These are phyloP conservation scores for Petrolisthes cinctipes DNA, from an alignment of 2,888 invertebrate species.

Conservation along the genomic window DNA sequence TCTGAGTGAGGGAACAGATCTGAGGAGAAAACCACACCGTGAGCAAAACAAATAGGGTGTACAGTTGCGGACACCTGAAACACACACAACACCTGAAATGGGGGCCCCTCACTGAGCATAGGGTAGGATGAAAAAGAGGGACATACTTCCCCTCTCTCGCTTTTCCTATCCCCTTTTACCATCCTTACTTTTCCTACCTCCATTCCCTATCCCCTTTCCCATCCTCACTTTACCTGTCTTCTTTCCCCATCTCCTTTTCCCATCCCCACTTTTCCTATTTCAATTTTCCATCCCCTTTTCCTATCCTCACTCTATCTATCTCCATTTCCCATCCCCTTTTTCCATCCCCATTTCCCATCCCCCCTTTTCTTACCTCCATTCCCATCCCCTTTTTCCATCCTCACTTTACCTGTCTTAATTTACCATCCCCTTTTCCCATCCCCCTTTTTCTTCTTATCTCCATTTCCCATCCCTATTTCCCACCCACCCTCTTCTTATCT, in stretches of 20 bases:
- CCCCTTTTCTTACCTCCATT: neutral
- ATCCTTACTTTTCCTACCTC: neutral
- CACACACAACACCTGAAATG: too few relatives aligned
- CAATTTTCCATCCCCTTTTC: neutral
- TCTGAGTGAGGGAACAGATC: slow-evolving; percentile 53
- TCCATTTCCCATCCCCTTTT: neutral
- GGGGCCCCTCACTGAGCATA: too few relatives aligned
- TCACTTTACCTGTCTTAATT: neutral
- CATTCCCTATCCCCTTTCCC: neutral
- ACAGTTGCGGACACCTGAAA: too few relatives aligned
- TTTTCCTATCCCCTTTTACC: neutral
- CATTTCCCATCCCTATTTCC: neutral
- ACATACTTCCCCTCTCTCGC: too few relatives aligned
- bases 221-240: neutral
- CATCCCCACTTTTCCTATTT: neutral
- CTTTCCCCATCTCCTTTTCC: neutral
- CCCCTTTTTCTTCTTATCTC: neutral
- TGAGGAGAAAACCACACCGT: neutral
- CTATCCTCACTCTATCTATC: neutral
- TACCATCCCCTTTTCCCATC: neutral
- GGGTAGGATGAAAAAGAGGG: too few relatives aligned
- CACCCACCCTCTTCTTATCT: neutral
- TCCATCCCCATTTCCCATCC: neutral
- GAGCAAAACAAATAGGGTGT: too few relatives aligned
- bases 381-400: neutral